These are phyloP conservation scores for Coleophora flavipennella DNA, from an alignment of 2,888 invertebrate species.

Conservation along the genomic window DNA sequence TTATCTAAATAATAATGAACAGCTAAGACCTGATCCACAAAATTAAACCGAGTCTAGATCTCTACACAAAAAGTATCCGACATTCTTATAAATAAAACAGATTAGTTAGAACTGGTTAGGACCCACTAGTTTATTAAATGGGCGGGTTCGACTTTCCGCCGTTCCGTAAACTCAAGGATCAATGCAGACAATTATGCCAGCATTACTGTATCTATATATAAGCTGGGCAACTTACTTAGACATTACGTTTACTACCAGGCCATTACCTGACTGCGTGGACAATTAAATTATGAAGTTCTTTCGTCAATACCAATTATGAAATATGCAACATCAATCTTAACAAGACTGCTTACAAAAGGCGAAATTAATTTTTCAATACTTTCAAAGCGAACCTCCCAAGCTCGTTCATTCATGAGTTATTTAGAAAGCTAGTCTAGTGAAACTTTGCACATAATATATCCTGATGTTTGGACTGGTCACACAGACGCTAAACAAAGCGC, in stretches of 20 bases:
- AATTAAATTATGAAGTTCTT: too few species aligned
- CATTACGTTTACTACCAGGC: too few species aligned
- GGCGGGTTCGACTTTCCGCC: constrained; percentile 41
- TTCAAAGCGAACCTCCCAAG: neutral
- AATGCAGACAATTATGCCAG: constrained; percentile 43
- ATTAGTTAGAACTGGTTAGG: constrained; percentile 16
- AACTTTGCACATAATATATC: constrained; percentile 22
- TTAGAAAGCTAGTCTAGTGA: neutral
- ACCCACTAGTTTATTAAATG: constrained; percentile 33
- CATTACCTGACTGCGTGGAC: too few species aligned
- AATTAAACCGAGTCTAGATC: too few species aligned
- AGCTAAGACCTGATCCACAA: too few species aligned
- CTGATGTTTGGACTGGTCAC: constrained; percentile 30
- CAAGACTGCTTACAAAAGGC: too few species aligned
- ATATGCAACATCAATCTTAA: too few species aligned
- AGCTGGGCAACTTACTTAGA: neutral
- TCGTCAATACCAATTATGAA: too few species aligned
- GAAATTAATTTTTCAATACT: too few species aligned
- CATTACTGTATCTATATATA: neutral
- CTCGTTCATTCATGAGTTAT: neutral
- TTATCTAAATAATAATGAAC: too few species aligned
- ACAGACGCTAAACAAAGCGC: constrained; percentile 39
- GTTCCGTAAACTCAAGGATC: constrained; percentile 62
- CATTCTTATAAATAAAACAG: neutral
- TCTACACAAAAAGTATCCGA: too few species aligned